Evolutionary conservation across 2,113 vertebrate genomes (phyloP).

Genomic region (Rhizomys pruinosus): DNA sequence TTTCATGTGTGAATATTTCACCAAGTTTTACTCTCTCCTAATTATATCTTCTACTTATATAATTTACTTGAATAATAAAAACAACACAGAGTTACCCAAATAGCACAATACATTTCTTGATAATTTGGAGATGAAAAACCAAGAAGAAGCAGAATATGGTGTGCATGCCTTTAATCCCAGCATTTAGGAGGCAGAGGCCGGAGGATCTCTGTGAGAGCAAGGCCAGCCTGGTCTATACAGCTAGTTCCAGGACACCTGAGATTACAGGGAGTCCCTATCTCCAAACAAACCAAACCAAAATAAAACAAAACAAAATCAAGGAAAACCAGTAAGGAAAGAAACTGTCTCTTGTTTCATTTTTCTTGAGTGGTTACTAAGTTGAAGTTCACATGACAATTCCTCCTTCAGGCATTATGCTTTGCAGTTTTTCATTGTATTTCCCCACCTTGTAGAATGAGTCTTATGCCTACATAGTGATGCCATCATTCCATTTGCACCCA

Average conservation of each 20-base stretch:
- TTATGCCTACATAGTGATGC: neutral
- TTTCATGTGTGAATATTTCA: conserved; percentile 52
- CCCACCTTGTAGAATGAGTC: neutral
- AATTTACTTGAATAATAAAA: conserved; percentile 66
- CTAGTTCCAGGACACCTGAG: too few species aligned
- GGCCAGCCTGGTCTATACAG: too few species aligned
- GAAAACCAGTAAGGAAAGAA: neutral
- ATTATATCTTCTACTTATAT: conserved; percentile 51
- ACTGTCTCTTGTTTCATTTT: conserved; percentile 2
- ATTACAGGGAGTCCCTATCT: too few species aligned
- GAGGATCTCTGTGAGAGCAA: too few species aligned
- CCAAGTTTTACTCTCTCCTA: conserved; percentile 34
- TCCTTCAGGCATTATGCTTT: neutral
- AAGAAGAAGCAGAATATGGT: neutral
- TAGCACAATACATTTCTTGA: conserved; percentile 54
- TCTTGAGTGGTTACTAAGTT: neutral
- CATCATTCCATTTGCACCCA: neutral
- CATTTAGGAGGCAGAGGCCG: too few species aligned
- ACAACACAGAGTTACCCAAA: conserved; percentile 25
- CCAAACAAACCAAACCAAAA: too few species aligned
- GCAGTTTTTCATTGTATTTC: neutral
- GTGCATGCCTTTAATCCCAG: too few species aligned
- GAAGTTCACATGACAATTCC: neutral
- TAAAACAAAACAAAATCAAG: neutral
- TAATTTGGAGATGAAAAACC: conserved; percentile 61